These are phyloP conservation scores for Caloenas nicobarica DNA, from an alignment of 2,113 vertebrate genomes.

Conservation along the genomic window DNA sequence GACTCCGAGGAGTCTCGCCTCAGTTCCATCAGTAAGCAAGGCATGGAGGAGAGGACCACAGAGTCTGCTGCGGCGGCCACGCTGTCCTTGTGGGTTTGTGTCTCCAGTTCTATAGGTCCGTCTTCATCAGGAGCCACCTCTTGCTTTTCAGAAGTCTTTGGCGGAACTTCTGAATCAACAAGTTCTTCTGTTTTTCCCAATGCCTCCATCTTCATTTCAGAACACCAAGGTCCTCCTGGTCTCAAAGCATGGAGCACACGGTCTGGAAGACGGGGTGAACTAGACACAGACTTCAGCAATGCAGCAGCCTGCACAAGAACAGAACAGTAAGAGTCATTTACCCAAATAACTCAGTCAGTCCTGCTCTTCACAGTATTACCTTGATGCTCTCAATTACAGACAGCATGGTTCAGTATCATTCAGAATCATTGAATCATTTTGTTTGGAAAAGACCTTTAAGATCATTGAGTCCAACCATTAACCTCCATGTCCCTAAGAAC, in stretches of 20 bases:
- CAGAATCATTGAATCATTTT: too few relatives aligned
- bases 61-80: constrained; percentile 78
- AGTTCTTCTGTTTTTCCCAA: constrained; percentile 88
- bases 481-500: too few relatives aligned
- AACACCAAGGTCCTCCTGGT: constrained; percentile 69
- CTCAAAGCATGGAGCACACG: constrained; percentile 78
- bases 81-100: constrained; percentile 78
- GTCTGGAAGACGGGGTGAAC: constrained; percentile 22
- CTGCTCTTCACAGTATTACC: background rate
- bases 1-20: constrained; percentile 91
- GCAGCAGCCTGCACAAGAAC: constrained; percentile 68
- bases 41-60: constrained; percentile 88
- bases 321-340: constrained; percentile 21
- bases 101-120: constrained; percentile 80
- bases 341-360: background rate
- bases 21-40: constrained; percentile 94
- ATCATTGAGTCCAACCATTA: too few relatives aligned
- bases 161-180: constrained; percentile 81
- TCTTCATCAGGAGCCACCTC: constrained; percentile 77
- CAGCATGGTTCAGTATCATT: accelerated
- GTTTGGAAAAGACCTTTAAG: too few relatives aligned
- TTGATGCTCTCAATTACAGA: background rate
- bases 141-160: constrained; percentile 80
- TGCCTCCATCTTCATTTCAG: constrained; percentile 97
- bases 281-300: constrained; percentile 44